Conservation (phyloP, 2,797 vertebrate genomes). For the Chaetophractus vellerosus region DNA sequence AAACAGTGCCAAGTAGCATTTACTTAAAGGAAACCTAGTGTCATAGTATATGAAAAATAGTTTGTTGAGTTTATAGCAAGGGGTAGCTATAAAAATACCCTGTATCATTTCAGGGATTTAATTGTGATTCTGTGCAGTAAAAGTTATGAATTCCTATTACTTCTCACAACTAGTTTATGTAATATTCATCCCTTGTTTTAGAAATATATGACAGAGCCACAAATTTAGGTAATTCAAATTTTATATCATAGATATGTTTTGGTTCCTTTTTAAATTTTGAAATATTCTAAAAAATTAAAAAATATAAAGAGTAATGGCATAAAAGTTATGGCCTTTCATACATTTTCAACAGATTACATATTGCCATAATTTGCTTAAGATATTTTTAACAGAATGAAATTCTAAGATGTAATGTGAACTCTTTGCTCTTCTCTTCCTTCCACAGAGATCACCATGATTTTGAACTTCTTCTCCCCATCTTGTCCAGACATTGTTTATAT, state of each 20-base stretch:
- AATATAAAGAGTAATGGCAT: background rate
- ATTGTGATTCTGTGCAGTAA: background rate
- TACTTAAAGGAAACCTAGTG: background rate
- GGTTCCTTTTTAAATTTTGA: constrained; percentile 63
- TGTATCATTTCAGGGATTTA: background rate
- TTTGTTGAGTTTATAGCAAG: background rate
- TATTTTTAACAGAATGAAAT: constrained; percentile 3
- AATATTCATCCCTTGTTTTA: background rate
- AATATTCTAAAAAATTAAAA: constrained; percentile 29
- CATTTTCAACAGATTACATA: background rate
- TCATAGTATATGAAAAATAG: background rate
- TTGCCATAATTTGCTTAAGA: background rate
- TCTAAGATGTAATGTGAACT: background rate
- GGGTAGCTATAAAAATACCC: background rate
- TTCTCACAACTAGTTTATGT: background rate
- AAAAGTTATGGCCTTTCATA: background rate
- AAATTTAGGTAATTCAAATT: background rate
- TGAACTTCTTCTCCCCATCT: background rate
- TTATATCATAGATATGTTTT: background rate
- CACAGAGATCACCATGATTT: background rate
- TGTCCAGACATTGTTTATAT: background rate
- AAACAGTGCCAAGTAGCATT: background rate
- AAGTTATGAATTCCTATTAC: background rate
- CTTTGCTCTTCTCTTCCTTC: background rate
- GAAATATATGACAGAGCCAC: background rate